phyloP scores from a whole-genome alignment of 2,797 vertebrate species.

The Acanthornis magna region DNA sequence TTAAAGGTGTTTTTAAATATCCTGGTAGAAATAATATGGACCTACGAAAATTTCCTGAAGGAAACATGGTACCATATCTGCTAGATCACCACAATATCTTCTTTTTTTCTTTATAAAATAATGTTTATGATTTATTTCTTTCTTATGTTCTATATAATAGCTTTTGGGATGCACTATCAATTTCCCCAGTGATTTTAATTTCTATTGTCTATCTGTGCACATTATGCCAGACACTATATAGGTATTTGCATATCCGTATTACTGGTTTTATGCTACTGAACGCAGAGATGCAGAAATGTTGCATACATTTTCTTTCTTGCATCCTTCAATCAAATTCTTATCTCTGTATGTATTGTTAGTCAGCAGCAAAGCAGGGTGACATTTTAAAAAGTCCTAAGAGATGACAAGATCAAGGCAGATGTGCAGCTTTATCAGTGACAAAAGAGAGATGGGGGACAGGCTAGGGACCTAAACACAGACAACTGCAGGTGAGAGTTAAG shows the following conservation, averaged over 20 bases:
- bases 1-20: slow-evolving; percentile 59
- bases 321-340: not conserved
- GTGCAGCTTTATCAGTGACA: not conserved
- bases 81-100: slow-evolving; percentile 48
- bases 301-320: not conserved
- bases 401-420: not conserved
- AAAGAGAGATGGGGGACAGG: not conserved
- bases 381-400: not conserved
- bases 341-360: not conserved
- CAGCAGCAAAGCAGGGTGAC: not conserved
- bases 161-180: slow-evolving; percentile 30
- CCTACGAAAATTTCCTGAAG: slow-evolving; percentile 38
- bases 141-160: slow-evolving; percentile 26
- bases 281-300: not conserved
- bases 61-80: slow-evolving; percentile 13
- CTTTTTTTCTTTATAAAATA: slow-evolving; percentile 32
- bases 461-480: not conserved
- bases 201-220: slow-evolving; percentile 14
- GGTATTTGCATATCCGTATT: slow-evolving; percentile 57
- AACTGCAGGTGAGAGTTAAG: not conserved
- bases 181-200: slow-evolving; percentile 62
- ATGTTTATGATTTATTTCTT: slow-evolving; percentile 47
- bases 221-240: slow-evolving; percentile 53
- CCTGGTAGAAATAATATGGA: slow-evolving; percentile 47
- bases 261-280: not conserved